Evolutionary conservation across 2,888 invertebrate genomes (phyloP), one percentile per base, ranked within the genome.

Genomic region (Caenorhabditis becei): DNA sequence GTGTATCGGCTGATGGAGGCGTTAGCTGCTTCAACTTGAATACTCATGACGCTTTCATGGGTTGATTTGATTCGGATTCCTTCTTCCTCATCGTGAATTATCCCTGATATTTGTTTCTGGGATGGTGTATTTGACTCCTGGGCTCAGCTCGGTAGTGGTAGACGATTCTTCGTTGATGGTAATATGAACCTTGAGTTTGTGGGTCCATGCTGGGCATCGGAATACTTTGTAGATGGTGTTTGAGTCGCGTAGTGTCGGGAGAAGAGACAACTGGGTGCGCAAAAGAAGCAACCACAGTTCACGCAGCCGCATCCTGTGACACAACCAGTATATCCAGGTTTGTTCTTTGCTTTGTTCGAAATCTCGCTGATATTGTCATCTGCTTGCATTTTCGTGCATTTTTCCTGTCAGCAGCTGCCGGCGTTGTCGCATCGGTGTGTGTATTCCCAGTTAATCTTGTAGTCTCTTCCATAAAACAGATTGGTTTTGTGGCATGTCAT

Each of bases 271-370:
- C 58, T 24, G 0, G 80, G 61, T 14, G 41, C 59, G 26, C 54
- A 77, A 16, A 10, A 49, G 11, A 58, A 54, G 26, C 80, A 80
- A 26, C 63, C 24, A n/a, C 71, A 74, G 20, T 53, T 44, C 8
- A 26, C 14, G 14, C 80, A 49, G 0, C 80, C 77, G 20, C 70
- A 70, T 32, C 62, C 53, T 28, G 49, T 20, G 1, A n/a, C 5
- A 35, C 80, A 80, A 0, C 2, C 2, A 1, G 80, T 80, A 47
- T 20, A 71, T 44, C 80, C 80, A 2, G 80, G 77, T 0, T 14
- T 24, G 0, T 2, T 0, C 16, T 69, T 69, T 11, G 79, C 66
- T 10, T 1, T 0, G 11, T 44, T 14, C 0, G 79, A 66, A 1
- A 79, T 10, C 44, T 79, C 79, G 1, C 44, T 24, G 1, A 79